Evolutionary conservation across 1,140 invertebrate species (phyloP), one percentile per base, ranked within the genome.

Genomic region (Hycleus phaleratus): DNA sequence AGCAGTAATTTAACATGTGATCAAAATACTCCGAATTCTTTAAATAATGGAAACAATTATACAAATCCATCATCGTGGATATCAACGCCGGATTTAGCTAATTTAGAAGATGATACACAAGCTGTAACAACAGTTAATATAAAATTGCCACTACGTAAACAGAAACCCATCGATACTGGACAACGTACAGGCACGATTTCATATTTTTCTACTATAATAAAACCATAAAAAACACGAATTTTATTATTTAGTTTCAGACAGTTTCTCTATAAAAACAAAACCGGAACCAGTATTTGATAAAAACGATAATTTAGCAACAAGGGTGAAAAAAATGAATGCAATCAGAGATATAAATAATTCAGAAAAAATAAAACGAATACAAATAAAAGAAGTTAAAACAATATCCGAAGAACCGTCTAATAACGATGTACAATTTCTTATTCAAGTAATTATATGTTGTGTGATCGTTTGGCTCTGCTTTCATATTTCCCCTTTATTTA

Each of bases 1-100:
- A 82, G 74, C 61, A 73, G 74, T 26, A 79, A 78, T 62, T 73
- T 79, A 71, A 54, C 62, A 8, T 44, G 24, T 32, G 55, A 64
- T 26, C 40, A 64, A 50, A 63, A 65, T 60, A 49, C 65, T 25
- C 51, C 38, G 12, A 59, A 45, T 48, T 49, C 46, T 38, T 43
- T 26, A 46, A 59, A 57, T 57, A 46, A 25, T 32, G 57, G 52
- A 47, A 61, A 48, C 56, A 55, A 51, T 56, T 52, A 46, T 38
- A 49, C 48, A 25, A 66, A 63, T 51, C 73, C 70, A 74, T 73
- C 81, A 54, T 83, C 84, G 55, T 87, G 85, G 85, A 85, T 83
- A 59, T 87, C 85, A 56, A 86, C 85, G 61, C 85, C 85, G 60
- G 85, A 87, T 73, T 77, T 87, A 65, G 82, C 81, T 52, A 72